These are phyloP conservation scores for Drosophila koepferae DNA, from an alignment of 2,888 invertebrate species.

Conservation along the genomic window DNA sequence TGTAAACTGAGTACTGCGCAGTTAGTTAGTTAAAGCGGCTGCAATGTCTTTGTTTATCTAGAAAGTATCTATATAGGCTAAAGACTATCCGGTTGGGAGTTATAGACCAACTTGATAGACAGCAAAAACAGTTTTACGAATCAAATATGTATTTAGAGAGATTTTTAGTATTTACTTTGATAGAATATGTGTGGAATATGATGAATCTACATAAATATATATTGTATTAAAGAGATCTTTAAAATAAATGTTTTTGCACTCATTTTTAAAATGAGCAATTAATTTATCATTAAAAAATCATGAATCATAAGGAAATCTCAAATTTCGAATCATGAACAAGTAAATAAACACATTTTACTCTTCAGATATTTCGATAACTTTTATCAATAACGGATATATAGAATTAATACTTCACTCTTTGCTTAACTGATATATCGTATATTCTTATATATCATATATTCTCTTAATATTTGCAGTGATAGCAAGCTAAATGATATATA, in stretches of 20 bases:
- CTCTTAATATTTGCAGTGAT: conserved; percentile 18
- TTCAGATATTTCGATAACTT: not conserved
- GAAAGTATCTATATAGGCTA: conserved; percentile 2
- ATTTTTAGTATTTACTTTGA: not conserved
- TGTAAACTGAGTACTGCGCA: not conserved
- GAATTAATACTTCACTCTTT: no score
- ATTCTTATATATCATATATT: not conserved
- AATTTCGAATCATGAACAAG: not conserved
- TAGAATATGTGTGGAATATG: no score
- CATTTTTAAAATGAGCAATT: not conserved
- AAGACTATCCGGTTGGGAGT: not conserved
- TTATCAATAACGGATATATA: not conserved
- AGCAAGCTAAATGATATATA: conserved; percentile 6
- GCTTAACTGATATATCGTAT: not conserved
- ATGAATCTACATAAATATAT: no score
- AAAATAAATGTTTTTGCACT: no score
- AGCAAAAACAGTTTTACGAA: not conserved
- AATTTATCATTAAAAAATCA: not conserved
- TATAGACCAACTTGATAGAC: not conserved
- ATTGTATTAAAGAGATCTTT: not conserved
- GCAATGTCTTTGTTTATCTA: not conserved
- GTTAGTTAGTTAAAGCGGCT: not conserved
- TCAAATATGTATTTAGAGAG: not conserved
- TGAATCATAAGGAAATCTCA: not conserved
- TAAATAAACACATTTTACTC: not conserved